phyloP scores from a whole-genome alignment of 2,888 invertebrate species.

The Standfussiana lucernea region DNA sequence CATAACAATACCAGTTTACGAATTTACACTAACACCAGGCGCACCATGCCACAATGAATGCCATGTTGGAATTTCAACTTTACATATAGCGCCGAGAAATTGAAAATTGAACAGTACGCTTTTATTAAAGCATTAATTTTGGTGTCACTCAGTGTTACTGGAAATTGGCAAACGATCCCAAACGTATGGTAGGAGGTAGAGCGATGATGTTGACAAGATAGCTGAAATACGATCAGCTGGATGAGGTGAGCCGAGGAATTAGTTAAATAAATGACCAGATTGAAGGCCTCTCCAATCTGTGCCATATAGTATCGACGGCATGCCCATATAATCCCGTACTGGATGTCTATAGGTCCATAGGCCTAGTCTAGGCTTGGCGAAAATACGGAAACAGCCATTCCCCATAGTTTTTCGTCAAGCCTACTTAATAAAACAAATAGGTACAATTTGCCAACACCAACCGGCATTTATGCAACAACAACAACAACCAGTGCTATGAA shows the following conservation, averaged over 20 bases:
- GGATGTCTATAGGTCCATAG: not conserved
- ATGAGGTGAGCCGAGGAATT: no score
- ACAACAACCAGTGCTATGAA: constrained; percentile 23
- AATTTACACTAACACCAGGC: not conserved
- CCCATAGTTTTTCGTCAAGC: not conserved
- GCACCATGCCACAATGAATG: no score
- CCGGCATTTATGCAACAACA: constrained; percentile 44
- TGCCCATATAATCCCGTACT: not conserved
- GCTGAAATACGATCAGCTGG: no score
- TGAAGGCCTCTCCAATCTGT: not conserved
- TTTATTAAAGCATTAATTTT: not conserved
- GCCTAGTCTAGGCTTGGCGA: not conserved
- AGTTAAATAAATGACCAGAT: not conserved
- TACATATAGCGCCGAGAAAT: not conserved
- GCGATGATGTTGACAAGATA: not conserved
- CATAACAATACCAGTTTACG: not conserved
- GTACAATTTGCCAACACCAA: constrained; percentile 24
- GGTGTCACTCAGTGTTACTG: not conserved
- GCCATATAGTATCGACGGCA: not conserved
- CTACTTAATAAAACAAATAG: not conserved
- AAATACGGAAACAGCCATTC: not conserved
- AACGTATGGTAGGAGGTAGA: not conserved
- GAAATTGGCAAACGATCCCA: not conserved
- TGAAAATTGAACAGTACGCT: not conserved
- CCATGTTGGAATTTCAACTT: not conserved